A percentile compares a stretch with the other conserved stretches of the same genome.
Evolutionary conservation across 2,113 vertebrate species (phyloP).

Genomic region (Paedocypris sp.): DNA sequence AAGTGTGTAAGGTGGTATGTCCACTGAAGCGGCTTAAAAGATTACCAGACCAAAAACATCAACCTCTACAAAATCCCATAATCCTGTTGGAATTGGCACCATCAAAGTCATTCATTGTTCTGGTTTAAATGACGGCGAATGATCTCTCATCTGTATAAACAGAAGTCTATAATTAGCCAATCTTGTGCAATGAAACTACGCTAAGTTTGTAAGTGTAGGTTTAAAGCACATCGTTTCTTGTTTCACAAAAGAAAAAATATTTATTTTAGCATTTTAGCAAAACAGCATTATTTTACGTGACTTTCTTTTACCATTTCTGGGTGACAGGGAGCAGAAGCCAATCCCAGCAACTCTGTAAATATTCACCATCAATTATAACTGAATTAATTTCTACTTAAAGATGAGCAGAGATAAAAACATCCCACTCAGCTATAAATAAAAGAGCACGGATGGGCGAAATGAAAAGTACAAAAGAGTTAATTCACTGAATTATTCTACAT

Average conservation of each 20-base stretch:
- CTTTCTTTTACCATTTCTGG: too few relatives aligned
- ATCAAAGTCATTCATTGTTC: neutral
- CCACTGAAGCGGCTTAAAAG: constrained; percentile 14
- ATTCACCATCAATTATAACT: too few relatives aligned
- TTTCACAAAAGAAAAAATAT: too few relatives aligned
- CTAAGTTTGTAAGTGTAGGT: too few relatives aligned
- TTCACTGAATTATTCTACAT: constrained; percentile 5
- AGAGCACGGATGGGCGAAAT: neutral
- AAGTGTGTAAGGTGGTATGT: constrained; percentile 6
- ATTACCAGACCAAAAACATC: constrained; percentile 19
- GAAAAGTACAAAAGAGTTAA: neutral
- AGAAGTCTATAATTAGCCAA: neutral
- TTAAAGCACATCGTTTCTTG: too few relatives aligned
- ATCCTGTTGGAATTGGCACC: constrained; percentile 9
- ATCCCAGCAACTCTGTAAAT: too few relatives aligned
- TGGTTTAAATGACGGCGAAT: neutral
- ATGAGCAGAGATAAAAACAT: too few relatives aligned
- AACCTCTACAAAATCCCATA: constrained; percentile 12
- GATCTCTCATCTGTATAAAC: neutral
- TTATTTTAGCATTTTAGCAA: too few relatives aligned
- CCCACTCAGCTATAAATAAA: too few relatives aligned
- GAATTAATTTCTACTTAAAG: too few relatives aligned
- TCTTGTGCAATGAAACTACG: neutral
- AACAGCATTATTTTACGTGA: too few relatives aligned
- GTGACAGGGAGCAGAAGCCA: too few relatives aligned